phyloP scores from a whole-genome alignment of 37 sponge, comb jelly and placozoan genomes.

The Theonella swinhoei region DNA sequence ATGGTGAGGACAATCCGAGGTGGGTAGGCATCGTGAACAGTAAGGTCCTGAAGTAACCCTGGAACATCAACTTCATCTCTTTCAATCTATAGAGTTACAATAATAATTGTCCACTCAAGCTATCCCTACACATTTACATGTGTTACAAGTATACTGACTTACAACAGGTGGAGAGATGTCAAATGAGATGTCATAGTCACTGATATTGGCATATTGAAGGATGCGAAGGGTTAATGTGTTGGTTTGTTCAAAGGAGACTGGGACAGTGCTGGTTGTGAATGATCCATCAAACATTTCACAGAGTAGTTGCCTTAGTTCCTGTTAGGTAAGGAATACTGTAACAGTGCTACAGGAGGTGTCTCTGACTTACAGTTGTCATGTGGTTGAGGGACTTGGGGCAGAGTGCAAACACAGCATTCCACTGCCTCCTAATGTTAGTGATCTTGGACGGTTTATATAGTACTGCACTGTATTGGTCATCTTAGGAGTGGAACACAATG shows the following conservation, averaged over 20 bases:
- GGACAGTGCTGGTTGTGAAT: not conserved
- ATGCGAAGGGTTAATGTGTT: not conserved
- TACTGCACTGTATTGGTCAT: not conserved
- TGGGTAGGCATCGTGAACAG: not conserved
- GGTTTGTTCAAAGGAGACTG: conserved; percentile 2
- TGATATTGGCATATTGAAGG: not conserved
- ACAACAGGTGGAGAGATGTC: not conserved
- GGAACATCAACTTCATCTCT: not conserved
- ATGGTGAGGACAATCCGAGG: not conserved
- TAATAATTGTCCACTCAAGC: too few species aligned
- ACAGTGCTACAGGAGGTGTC: too few species aligned
- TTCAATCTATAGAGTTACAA: not conserved
- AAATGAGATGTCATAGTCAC: not conserved
- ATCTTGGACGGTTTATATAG: not conserved
- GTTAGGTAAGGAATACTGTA: too few species aligned
- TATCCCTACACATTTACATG: too few species aligned
- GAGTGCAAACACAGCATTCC: not conserved
- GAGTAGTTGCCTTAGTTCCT: not conserved
- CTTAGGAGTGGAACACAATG: too few species aligned
- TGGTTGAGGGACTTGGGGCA: not conserved
- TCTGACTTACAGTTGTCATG: not conserved
- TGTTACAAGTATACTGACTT: too few species aligned
- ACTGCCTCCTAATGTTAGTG: not conserved
- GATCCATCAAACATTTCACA: not conserved
- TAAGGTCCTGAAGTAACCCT: too few species aligned